Percentiles rank a stretch among this genome's conserved stretches.
phyloP scores from a whole-genome alignment of 2,113 vertebrate species.

The Phaethornis superciliosus region DNA sequence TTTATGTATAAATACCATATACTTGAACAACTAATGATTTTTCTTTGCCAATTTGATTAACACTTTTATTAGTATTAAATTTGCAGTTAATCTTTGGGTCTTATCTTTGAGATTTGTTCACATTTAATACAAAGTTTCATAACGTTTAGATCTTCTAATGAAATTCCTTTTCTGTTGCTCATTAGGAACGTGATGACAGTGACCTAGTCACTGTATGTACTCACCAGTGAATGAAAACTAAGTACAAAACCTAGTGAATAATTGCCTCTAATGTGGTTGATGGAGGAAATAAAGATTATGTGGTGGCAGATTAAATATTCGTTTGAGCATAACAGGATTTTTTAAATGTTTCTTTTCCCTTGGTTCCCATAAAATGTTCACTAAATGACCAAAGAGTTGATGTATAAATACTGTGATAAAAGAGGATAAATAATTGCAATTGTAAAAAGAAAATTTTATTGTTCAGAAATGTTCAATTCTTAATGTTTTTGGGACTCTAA shows the following conservation, averaged over 20 bases:
- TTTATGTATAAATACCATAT: neutral
- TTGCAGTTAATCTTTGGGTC: neutral
- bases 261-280: neutral
- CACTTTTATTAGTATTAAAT: neutral
- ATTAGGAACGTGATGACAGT: neutral
- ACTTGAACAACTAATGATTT: neutral
- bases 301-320: neutral
- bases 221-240: neutral
- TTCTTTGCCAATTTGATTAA: neutral
- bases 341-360: neutral
- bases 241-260: neutral
- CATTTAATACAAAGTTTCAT: neutral
- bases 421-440: neutral
- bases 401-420: neutral
- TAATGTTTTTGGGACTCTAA: neutral
- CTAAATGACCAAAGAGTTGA: neutral
- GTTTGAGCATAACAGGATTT: neutral
- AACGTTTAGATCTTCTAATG: neutral
- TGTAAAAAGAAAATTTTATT: neutral
- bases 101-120: neutral
- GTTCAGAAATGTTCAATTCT: neutral
- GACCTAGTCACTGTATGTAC: neutral
- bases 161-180: neutral
- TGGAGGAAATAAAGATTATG: neutral
- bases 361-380: neutral